A percentile compares a stretch with the other conserved stretches of the same genome.
phyloP scores from a whole-genome alignment of 1,140 invertebrate species.

The Mycetomoellerius zeteki region DNA sequence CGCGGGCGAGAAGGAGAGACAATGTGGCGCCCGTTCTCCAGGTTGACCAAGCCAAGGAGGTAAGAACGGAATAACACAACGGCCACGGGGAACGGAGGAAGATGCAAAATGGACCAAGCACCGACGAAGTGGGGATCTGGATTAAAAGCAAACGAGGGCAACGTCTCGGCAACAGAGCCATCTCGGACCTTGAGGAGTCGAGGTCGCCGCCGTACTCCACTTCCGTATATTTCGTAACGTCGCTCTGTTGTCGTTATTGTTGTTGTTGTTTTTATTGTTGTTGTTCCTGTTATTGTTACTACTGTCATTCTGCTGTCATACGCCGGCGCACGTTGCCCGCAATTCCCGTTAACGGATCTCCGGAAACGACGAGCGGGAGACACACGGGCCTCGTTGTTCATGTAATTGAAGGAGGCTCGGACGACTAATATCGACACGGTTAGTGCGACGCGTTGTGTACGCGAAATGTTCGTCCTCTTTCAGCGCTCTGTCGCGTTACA shows the following conservation, averaged over 20 bases:
- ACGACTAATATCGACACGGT: constrained; percentile 60
- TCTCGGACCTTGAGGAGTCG: constrained; percentile 85
- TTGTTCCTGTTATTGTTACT: background rate
- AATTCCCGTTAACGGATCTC: constrained; percentile 58
- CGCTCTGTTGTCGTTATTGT: constrained; percentile 7
- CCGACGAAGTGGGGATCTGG: constrained; percentile 85
- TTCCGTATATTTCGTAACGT: constrained; percentile 31
- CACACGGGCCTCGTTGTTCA: constrained; percentile 65
- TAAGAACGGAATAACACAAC: constrained; percentile 27
- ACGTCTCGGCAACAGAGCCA: constrained; percentile 85
- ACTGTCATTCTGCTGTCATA: background rate
- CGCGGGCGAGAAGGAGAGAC: constrained; percentile 61
- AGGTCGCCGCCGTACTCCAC: constrained; percentile 76
- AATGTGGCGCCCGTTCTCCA: constrained; percentile 72
- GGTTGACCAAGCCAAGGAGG: constrained; percentile 56
- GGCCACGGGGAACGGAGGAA: constrained; percentile 63
- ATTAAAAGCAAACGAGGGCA: constrained; percentile 87
- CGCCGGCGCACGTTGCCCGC: background rate
- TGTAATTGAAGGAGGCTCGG: constrained; percentile 70
- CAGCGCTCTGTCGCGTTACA: background rate
- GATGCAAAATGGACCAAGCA: constrained; percentile 82
- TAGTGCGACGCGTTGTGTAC: constrained; percentile 59
- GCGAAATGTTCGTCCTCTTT: background rate
- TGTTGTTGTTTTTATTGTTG: background rate
- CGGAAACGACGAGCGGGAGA: constrained; percentile 9